Conservation (phyloP, 2,113 vertebrate species). For the Hyla sarda region DNA sequence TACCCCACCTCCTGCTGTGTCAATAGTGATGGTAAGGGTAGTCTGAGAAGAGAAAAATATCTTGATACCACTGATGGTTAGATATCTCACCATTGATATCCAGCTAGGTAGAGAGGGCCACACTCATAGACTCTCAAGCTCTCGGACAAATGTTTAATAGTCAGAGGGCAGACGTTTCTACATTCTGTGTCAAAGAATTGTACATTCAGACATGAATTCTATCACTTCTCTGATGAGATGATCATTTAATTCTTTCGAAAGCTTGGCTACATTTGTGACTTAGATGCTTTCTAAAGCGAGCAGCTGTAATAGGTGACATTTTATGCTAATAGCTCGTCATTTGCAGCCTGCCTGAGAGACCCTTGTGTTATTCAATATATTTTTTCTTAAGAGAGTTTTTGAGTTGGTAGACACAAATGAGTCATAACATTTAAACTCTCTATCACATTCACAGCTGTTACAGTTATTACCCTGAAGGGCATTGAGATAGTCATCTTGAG, state of each 20-base stretch:
- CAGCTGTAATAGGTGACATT: slow-evolving; percentile 66
- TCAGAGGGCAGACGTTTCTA: slow-evolving; percentile 21
- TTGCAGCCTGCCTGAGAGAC: slow-evolving; percentile 64
- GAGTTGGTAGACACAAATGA: slow-evolving; percentile 69
- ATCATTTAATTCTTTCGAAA: slow-evolving; percentile 66
- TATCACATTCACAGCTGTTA: slow-evolving; percentile 68
- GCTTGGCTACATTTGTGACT: slow-evolving; percentile 62
- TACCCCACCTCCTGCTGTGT: neutral
- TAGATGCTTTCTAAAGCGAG: slow-evolving; percentile 69
- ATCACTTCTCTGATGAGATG: slow-evolving; percentile 59
- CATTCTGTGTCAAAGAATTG: slow-evolving; percentile 1
- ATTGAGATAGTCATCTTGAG: slow-evolving; percentile 67
- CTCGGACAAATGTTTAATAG: neutral
- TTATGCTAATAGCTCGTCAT: slow-evolving; percentile 71
- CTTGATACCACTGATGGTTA: neutral
- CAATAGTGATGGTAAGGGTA: neutral
- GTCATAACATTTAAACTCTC: slow-evolving; percentile 66
- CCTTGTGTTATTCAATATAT: slow-evolving; percentile 63
- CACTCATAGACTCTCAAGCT: neutral
- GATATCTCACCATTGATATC: neutral
- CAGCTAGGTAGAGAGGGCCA: neutral
- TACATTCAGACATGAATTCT: slow-evolving; percentile 63
- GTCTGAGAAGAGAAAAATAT: neutral
- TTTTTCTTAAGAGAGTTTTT: slow-evolving; percentile 66
- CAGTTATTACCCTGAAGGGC: slow-evolving; percentile 70